phyloP scores from a whole-genome alignment of 2,113 vertebrate species.

The Casuarius casuarius region DNA sequence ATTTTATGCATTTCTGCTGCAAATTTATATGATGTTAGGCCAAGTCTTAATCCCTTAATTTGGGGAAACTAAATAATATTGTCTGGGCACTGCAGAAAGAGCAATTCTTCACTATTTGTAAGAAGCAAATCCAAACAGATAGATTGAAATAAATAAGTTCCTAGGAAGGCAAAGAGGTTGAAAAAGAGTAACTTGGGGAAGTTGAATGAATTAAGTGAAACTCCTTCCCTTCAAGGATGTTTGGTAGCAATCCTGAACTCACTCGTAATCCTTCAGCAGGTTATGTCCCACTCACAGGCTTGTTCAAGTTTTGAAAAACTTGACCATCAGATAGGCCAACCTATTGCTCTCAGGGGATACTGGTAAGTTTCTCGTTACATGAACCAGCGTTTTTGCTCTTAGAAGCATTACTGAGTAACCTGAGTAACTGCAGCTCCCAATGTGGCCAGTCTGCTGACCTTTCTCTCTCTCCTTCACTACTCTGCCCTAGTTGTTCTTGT shows the following conservation, averaged over 20 bases:
- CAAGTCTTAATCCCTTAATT: background rate
- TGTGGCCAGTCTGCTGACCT: background rate
- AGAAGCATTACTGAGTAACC: background rate
- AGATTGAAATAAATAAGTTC: background rate
- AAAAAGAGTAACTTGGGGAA: background rate
- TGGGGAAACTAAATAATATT: background rate
- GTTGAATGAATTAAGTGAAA: background rate
- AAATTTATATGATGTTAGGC: accelerated
- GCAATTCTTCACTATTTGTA: accelerated
- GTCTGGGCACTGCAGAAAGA: background rate
- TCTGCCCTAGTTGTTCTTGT: slow-evolving; percentile 14
- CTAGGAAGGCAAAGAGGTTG: background rate
- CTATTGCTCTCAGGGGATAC: background rate
- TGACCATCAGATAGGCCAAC: background rate
- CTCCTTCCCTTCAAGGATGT: background rate
- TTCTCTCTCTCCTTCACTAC: background rate
- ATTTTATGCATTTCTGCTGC: background rate
- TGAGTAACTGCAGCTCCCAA: background rate
- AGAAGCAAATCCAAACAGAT: background rate
- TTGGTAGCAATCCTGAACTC: background rate
- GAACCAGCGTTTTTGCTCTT: background rate
- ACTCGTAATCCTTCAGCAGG: background rate
- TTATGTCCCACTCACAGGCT: background rate
- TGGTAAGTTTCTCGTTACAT: background rate
- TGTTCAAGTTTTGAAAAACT: background rate